Percentiles rank a stretch among this genome's conserved stretches.
Evolutionary conservation across 2,797 vertebrate species (phyloP).

Genomic region (Leontocebus nigricollis): DNA sequence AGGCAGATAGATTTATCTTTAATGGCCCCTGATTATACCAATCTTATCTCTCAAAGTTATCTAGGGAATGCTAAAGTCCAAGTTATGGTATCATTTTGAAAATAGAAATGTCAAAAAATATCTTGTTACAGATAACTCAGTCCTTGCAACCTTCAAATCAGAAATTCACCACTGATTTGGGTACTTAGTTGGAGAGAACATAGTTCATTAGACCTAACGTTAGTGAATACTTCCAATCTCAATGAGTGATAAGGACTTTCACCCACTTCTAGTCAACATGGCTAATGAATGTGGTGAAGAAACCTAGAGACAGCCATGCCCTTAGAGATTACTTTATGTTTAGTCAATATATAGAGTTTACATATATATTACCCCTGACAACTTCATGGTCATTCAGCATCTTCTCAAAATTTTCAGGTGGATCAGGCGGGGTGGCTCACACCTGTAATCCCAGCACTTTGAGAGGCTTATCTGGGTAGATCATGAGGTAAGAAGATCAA

Average conservation of each 20-base stretch:
- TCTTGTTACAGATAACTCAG: background rate
- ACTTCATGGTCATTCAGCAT: background rate
- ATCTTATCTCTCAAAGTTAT: background rate
- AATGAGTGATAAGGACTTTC: background rate
- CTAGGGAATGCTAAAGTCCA: background rate
- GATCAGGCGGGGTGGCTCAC: no score
- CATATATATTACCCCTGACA: no score
- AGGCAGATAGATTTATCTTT: background rate
- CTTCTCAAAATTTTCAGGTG: background rate
- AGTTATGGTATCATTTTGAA: slow-evolving; percentile 5
- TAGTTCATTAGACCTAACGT: background rate
- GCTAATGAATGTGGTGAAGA: background rate
- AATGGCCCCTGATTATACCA: background rate
- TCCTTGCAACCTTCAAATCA: background rate
- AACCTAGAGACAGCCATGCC: background rate
- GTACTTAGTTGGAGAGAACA: background rate
- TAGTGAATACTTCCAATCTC: background rate
- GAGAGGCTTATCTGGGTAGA: no score
- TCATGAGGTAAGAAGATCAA: no score
- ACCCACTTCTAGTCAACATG: background rate
- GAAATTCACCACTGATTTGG: background rate
- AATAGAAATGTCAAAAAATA: background rate
- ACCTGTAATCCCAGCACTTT: no score
- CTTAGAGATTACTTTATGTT: background rate
- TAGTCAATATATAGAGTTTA: background rate